Percentiles rank a stretch among this genome's conserved stretches.
These are phyloP conservation scores for Tychaedon coryphoeus DNA, from an alignment of 2,113 vertebrate genomes.

Conservation along the genomic window DNA sequence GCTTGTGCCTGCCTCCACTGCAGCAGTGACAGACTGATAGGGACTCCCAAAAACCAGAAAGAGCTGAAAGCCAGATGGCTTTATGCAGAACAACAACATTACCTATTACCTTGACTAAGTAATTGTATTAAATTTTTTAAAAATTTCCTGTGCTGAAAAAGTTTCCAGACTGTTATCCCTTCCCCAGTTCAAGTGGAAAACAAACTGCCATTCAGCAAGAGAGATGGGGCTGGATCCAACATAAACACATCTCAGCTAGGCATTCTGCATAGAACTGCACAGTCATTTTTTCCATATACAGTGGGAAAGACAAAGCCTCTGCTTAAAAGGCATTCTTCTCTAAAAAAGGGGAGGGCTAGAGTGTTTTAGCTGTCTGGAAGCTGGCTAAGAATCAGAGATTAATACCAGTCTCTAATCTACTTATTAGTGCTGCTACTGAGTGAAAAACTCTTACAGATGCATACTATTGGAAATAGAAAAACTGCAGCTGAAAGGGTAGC, in stretches of 20 bases:
- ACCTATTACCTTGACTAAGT: conserved; percentile 26
- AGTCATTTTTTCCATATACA: conserved; percentile 82
- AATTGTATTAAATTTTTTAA: conserved; percentile 22
- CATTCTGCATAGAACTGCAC: conserved; percentile 67
- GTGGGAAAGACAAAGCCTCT: conserved; percentile 76
- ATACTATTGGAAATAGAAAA: neutral
- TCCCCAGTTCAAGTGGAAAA: conserved; percentile 69
- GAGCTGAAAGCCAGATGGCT: neutral
- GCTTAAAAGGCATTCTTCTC: conserved; percentile 74
- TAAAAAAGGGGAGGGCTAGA: neutral
- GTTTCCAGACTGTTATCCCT: conserved; percentile 71
- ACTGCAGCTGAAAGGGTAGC: neutral
- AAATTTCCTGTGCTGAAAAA: conserved; percentile 58
- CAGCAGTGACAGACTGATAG: neutral
- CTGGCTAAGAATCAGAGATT: neutral
- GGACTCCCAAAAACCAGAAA: neutral
- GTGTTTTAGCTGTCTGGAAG: neutral
- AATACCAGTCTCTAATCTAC: neutral
- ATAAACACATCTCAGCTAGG: conserved; percentile 76
- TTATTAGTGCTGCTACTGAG: neutral
- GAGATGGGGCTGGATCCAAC: conserved; percentile 77
- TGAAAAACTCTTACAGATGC: neutral
- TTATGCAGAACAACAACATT: conserved; percentile 17
- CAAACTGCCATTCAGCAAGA: conserved; percentile 76
- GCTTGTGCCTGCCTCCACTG: neutral